These are phyloP conservation scores for Drosophila recens DNA, from an alignment of 2,888 invertebrate species.

Conservation along the genomic window DNA sequence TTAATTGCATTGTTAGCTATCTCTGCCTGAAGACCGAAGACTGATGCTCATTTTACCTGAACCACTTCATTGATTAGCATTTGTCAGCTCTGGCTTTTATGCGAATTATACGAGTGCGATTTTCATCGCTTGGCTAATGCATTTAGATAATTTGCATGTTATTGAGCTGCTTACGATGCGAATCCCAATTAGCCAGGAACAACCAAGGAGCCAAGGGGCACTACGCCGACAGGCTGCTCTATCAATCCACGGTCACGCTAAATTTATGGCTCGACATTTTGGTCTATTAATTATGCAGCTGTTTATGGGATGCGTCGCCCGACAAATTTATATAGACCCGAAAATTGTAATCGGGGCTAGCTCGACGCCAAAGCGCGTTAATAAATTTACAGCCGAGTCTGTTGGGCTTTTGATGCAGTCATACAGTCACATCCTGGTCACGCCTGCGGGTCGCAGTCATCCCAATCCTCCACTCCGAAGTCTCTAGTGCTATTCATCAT, in stretches of 20 bases:
- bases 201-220: not conserved
- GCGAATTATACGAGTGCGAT: constrained; percentile 11
- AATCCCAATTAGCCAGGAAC: constrained; percentile 65
- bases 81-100: constrained; percentile 33
- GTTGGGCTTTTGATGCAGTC: constrained; percentile 1
- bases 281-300: constrained; percentile 64
- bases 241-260: constrained; percentile 31
- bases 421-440: constrained; percentile 9
- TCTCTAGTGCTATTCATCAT: constrained; percentile 55
- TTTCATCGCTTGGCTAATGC: constrained; percentile 47
- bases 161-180: constrained; percentile 42
- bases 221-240: constrained; percentile 9
- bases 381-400: constrained; percentile 58
- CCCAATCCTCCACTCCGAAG: too few relatives aligned
- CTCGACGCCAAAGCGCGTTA: constrained; percentile 50
- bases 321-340: constrained; percentile 49
- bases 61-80: constrained; percentile 43
- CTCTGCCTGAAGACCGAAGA: not conserved
- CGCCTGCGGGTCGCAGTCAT: not conserved
- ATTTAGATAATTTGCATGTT: constrained; percentile 51
- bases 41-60: constrained; percentile 39
- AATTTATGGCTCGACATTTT: constrained; percentile 57
- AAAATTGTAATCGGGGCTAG: constrained; percentile 35
- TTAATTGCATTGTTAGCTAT: constrained; percentile 57
- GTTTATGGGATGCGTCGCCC: constrained; percentile 19